Conservation (phyloP, 2,888 invertebrate genomes). For the Tachina grossa region DNA sequence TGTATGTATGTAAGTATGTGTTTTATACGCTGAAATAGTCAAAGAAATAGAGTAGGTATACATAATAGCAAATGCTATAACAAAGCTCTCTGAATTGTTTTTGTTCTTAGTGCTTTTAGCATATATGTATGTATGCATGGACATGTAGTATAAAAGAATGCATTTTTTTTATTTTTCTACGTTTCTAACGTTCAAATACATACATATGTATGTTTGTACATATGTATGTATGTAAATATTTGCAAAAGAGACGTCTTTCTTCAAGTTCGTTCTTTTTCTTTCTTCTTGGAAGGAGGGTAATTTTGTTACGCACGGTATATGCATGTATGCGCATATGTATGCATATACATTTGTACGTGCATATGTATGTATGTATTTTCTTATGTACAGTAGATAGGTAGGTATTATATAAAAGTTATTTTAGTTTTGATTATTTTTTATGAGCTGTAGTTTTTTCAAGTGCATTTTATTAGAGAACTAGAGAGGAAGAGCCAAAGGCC, state of each 20-base stretch:
- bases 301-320: slow-evolving; percentile 7
- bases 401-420: slow-evolving; percentile 9
- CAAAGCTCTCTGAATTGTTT: slow-evolving; percentile 8
- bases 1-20: too few species aligned
- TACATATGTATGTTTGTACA: not conserved
- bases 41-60: slow-evolving; percentile 41
- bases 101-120: not conserved
- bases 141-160: slow-evolving; percentile 12
- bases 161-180: slow-evolving; percentile 13
- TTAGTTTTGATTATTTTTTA: slow-evolving; percentile 44
- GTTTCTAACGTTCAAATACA: not conserved
- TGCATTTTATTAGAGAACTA: slow-evolving; percentile 47
- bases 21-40: slow-evolving; percentile 35
- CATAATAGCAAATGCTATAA: not conserved
- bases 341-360: not conserved
- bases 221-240: not conserved
- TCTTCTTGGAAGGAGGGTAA: not conserved
- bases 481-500: slow-evolving; percentile 14
- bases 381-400: too few species aligned
- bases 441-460: slow-evolving; percentile 29
- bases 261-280: not conserved
- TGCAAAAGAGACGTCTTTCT: slow-evolving; percentile 25
- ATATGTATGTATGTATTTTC: not conserved
- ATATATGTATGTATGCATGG: not conserved
- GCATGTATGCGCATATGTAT: not conserved